Evolutionary conservation across 2,888 invertebrate genomes (phyloP), one percentile per base, ranked within the genome.

Genomic region (Pyrgus malvae): DNA sequence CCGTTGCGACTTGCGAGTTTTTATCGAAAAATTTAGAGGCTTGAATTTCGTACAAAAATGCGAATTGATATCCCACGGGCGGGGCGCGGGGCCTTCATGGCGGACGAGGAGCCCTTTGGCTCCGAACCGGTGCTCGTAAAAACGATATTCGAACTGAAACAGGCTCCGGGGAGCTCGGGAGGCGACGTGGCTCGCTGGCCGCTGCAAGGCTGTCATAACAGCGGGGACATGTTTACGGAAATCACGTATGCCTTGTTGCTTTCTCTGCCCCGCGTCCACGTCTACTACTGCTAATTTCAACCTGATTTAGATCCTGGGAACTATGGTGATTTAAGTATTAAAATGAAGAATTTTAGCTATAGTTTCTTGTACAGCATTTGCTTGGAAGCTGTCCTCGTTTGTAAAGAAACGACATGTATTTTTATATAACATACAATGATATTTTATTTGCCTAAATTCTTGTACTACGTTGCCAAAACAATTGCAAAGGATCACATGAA

Each of bases 61-160:
- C 42, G 51, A 44, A 44, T 44, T 35, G 44, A 51, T 50, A 35
- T 50, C 50, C 50, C 50, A 35, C 12, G 50, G 50, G 50, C 42
- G 41, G 23, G 33, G 41, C 33, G 49, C 49, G 37, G 49, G 14
- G 14, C 14, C n/a, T 42, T 50, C 48, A 42, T 50, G 41, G 42
- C 50, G 50, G 31, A n/a, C 14, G 54, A 38, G 40, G 27, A 50
- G 42, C 51, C 53, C 35, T 41, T 25, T 25, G 33, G 31, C 50
- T 49, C 21, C 41, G 12, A 41, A 17, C 41, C 35, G 55, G 51
- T 55, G 57, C 53, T 57, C 67, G 48, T 71, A 77, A 77, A 76
- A 74, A 73, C 69, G 65, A 72, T 68, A 75, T 69, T 67, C 67
- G 70, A 74, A 71, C 69, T 69, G 70, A 68, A 81, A 78, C 76